These are phyloP conservation scores for Colinus virginianus DNA, from an alignment of 2,113 vertebrate species.

Conservation along the genomic window DNA sequence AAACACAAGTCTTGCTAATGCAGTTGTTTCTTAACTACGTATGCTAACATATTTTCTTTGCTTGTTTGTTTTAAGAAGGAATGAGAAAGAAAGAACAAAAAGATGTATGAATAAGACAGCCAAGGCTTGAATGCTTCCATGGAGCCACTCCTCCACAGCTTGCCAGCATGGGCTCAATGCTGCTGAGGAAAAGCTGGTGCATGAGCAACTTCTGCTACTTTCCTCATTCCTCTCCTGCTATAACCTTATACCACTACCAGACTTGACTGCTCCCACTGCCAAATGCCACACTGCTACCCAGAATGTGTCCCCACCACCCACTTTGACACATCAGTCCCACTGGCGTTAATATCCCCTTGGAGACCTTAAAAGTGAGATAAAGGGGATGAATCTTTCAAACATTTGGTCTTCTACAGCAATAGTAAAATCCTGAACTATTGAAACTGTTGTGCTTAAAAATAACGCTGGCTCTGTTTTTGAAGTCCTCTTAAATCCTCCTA, in stretches of 20 bases:
- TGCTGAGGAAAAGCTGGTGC: background rate
- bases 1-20: background rate
- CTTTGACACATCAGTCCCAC: background rate
- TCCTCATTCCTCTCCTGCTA: background rate
- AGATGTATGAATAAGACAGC: background rate
- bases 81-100: background rate
- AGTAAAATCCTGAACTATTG: background rate
- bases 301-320: background rate
- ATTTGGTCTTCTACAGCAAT: background rate
- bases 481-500: background rate
- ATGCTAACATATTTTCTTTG: background rate
- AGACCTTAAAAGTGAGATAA: background rate
- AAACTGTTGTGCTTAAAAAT: background rate
- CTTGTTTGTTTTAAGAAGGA: background rate
- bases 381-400: background rate
- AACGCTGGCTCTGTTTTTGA: background rate
- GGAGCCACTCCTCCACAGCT: background rate
- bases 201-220: background rate
- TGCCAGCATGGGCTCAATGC: background rate
- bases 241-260: background rate
- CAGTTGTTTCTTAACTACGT: background rate
- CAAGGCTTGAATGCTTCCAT: background rate
- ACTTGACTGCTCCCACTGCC: background rate
- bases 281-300: background rate
- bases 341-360: background rate